A percentile compares a stretch with the other conserved stretches of the same genome.
Evolutionary conservation across 2,113 vertebrate species (phyloP).

Genomic region (Mesocricetus auratus): DNA sequence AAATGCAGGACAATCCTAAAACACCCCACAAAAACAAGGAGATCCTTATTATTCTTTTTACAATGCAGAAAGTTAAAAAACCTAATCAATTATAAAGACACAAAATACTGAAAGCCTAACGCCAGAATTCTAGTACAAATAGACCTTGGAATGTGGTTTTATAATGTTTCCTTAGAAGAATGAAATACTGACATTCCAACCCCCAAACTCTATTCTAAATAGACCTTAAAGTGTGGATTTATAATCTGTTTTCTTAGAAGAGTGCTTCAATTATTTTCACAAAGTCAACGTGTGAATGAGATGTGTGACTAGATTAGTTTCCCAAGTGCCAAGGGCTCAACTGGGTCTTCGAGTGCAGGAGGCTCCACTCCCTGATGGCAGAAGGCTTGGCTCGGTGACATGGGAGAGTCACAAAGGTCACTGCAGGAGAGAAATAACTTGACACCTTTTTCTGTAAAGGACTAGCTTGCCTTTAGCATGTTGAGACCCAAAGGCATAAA

Average conservation of each 20-base stretch:
- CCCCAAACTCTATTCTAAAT: neutral
- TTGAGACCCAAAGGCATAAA: neutral
- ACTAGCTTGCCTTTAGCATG: neutral
- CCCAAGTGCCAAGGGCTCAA: neutral
- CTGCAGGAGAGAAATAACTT: slow-evolving; percentile 75
- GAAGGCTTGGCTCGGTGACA: neutral
- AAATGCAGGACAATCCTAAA: slow-evolving; percentile 44
- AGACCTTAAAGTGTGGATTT: slow-evolving; percentile 34
- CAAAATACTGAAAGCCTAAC: neutral
- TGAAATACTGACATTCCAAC: neutral
- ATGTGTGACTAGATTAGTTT: neutral
- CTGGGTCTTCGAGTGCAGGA: no score
- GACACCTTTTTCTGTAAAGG: neutral
- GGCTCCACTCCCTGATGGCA: no score
- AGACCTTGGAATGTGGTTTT: slow-evolving; percentile 37
- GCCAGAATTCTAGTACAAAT: neutral
- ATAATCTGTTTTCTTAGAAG: slow-evolving; percentile 28
- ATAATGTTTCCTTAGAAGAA: slow-evolving; percentile 18
- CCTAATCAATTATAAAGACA: neutral
- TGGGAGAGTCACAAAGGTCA: neutral
- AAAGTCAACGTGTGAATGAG: slow-evolving; percentile 55
- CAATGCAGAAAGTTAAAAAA: neutral
- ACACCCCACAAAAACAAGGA: neutral
- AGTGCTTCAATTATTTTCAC: slow-evolving; percentile 57
- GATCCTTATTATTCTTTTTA: slow-evolving; percentile 24